A percentile compares a stretch with the other conserved stretches of the same genome.
Conservation (phyloP, 2,113 vertebrate species). For the Gallinago media region DNA sequence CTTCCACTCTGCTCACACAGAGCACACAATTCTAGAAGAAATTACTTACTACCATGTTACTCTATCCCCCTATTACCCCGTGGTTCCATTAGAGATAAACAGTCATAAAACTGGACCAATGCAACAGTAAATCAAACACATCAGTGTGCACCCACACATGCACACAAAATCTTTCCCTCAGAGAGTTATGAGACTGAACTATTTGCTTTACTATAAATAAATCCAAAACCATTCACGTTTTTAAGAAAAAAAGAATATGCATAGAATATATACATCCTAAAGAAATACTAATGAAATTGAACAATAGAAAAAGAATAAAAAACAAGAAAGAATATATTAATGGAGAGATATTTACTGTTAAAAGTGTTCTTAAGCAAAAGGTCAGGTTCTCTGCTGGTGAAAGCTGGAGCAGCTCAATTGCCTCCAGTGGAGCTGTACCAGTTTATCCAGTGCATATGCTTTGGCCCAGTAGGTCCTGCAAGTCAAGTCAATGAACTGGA, state of each 20-base stretch:
- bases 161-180: background rate
- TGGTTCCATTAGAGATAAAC: background rate
- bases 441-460: background rate
- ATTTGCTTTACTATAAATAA: background rate
- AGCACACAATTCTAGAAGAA: background rate
- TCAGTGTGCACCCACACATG: fast-evolving
- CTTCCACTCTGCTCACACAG: background rate
- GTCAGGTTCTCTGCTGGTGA: background rate
- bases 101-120: background rate
- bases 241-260: background rate
- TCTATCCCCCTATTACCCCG: background rate
- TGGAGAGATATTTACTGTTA: background rate
- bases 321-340: background rate
- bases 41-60: background rate
- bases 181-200: background rate
- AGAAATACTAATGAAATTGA: background rate
- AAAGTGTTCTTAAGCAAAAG: background rate
- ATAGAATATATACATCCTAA: background rate
- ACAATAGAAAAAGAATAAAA: background rate
- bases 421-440: background rate
- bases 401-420: background rate
- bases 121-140: background rate
- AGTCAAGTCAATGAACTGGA: background rate
- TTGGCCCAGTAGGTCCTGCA: background rate
- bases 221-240: background rate